Base-by-base conservation (phyloP, 1,140 invertebrate genomes). In the Diprion similis region DNA sequence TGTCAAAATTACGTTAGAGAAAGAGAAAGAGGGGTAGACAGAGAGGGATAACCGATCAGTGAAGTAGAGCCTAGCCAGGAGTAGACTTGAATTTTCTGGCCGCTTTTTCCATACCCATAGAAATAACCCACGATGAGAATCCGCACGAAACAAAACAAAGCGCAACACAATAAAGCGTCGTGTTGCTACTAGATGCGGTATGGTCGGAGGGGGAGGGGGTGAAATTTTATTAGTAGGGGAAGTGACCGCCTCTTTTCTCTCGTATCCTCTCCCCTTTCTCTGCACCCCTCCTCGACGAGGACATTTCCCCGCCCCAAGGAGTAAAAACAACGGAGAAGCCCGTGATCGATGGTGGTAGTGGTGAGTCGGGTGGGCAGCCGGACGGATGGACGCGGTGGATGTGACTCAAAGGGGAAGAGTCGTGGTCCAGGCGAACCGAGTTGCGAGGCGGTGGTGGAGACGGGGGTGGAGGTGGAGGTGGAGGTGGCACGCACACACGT, bases 261-360 rank as follows among this genome's bases (percentile, higher is more conserved):
- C n/a, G 11, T 59, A 13, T 8, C 9, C 9, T 59, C n/a, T 37
- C 24, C 24, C 24, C 24, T 37, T 37, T 37, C 24, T 37, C 24
- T 13, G n/a, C 51, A 4, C 11, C 11, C 51, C 24, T 1, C 24
- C 24, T 1, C 24, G 1, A 1, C 24, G 2, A 1, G 2, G 24
- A 1, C 24, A 37, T 37, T 37, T 37, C 24, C 24, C 24, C 24
- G 24, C 24, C 24, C 51, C 51, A 59, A 75, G 74, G 64, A 74
- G 75, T 77, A 80, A 81, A 81, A 81, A 81, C 77, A 80, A 79
- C 73, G 70, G 78, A 71, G 78, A 59, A 9, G 51, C 24, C 76
- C 78, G 77, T 80, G 78, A 80, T 81, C 78, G 80, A 81, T 80
- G 79, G 78, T 77, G 75, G 74, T 80, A 78, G 79, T 77, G 75